Conservation (phyloP, 2,113 vertebrate species). For the Emberiza fucata region DNA sequence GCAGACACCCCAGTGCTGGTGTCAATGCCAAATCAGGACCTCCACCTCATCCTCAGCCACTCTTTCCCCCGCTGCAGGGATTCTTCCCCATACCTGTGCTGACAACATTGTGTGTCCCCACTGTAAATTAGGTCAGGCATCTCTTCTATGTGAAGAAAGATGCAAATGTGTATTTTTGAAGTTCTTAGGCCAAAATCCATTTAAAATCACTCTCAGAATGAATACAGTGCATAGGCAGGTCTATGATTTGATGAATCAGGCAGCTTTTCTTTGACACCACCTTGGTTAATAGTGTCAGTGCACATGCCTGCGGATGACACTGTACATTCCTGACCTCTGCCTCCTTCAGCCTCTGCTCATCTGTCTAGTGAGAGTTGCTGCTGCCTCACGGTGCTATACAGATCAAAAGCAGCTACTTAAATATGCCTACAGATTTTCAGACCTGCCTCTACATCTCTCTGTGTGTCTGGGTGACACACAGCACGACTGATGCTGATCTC, state of each 20-base stretch:
- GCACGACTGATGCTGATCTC: not conserved
- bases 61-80: not conserved
- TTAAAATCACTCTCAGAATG: not conserved
- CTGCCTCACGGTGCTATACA: not conserved
- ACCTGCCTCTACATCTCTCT: not conserved
- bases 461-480: not conserved
- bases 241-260: not conserved
- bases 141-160: not conserved
- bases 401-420: not conserved
- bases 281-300: not conserved
- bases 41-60: not conserved
- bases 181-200: not conserved
- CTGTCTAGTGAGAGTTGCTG: not conserved
- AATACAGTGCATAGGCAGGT: not conserved
- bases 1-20: not conserved
- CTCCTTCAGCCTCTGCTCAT: not conserved
- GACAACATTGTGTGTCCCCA: accelerated
- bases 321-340: not conserved
- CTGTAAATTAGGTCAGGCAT: not conserved
- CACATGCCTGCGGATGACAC: not conserved
- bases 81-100: not conserved
- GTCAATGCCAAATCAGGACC: not conserved
- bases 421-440: not conserved
- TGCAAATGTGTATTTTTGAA: not conserved
- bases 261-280: not conserved